Conservation (phyloP, 2,797 vertebrate species). For the Dendrocincla tyrannina region DNA sequence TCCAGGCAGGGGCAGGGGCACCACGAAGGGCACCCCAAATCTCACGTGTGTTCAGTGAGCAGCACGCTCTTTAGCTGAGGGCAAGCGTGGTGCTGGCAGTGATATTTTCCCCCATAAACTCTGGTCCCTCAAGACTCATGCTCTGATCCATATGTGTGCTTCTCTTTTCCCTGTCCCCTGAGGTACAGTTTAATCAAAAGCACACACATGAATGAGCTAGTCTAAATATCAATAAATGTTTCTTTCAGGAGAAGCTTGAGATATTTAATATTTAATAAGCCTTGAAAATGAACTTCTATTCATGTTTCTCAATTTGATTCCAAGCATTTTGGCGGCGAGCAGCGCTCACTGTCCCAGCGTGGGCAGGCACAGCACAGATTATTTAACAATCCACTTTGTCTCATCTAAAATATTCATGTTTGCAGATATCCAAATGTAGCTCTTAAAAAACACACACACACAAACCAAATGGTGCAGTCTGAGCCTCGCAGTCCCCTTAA, state of each 20-base stretch:
- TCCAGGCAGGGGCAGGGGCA: neutral
- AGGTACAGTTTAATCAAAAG: slow-evolving; percentile 47
- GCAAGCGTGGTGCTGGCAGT: neutral
- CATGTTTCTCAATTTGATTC: slow-evolving; percentile 28
- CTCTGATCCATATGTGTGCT: neutral
- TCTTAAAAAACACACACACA: neutral
- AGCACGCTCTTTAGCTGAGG: neutral
- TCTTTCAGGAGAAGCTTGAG: slow-evolving; percentile 18
- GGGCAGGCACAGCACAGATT: slow-evolving; percentile 39
- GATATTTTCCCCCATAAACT: neutral
- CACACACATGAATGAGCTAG: slow-evolving; percentile 38
- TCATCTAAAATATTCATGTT: slow-evolving; percentile 70
- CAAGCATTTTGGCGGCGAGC: neutral
- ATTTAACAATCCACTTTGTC: slow-evolving; percentile 50
- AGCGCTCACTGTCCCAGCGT: neutral
- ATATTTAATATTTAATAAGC: slow-evolving; percentile 67
- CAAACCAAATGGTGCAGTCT: neutral
- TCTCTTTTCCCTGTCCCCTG: neutral
- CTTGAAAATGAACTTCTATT: slow-evolving; percentile 40
- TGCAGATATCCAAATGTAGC: slow-evolving; percentile 47
- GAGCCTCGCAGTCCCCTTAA: neutral
- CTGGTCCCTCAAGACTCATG: neutral
- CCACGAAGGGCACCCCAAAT: neutral
- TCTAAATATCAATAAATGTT: slow-evolving; percentile 58
- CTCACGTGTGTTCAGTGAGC: neutral